A percentile compares a stretch with the other conserved stretches of the same genome.
Evolutionary conservation across 2,888 invertebrate species (phyloP).

Genomic region (Drosophila tanythrix): DNA sequence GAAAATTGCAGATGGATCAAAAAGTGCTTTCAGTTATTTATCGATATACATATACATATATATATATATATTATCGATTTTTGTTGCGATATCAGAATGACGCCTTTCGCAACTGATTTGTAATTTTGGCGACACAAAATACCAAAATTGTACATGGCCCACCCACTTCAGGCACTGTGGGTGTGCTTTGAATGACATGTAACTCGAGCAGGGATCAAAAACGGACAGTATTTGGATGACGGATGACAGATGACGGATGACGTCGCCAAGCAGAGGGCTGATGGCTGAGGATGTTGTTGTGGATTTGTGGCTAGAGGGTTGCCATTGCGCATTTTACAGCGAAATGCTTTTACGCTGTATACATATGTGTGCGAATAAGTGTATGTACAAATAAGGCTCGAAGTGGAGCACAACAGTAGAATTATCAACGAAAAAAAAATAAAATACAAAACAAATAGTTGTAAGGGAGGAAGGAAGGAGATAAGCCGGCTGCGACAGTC

Average conservation of each 20-base stretch:
- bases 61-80: background rate
- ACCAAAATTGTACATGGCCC: conserved; percentile 22
- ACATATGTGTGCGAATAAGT: conserved; percentile 8
- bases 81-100: background rate
- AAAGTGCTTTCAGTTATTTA: background rate
- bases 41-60: too few relatives aligned
- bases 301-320: conserved; percentile 45
- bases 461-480: background rate
- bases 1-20: background rate
- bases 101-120: conserved; percentile 46
- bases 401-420: conserved; percentile 38
- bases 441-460: background rate
- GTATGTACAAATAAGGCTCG: conserved; percentile 12
- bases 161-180: background rate
- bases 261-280: background rate
- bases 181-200: background rate
- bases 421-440: conserved; percentile 42
- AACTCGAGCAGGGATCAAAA: background rate
- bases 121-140: conserved; percentile 42
- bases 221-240: conserved; percentile 3
- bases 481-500: conserved; percentile 10
- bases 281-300: background rate
- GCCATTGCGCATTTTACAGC: conserved; percentile 36
- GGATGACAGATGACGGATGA: conserved; percentile 1
- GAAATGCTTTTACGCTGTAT: conserved; percentile 46